Evolutionary conservation across 2,797 vertebrate species (phyloP).

Genomic region (Galago senegalensis): DNA sequence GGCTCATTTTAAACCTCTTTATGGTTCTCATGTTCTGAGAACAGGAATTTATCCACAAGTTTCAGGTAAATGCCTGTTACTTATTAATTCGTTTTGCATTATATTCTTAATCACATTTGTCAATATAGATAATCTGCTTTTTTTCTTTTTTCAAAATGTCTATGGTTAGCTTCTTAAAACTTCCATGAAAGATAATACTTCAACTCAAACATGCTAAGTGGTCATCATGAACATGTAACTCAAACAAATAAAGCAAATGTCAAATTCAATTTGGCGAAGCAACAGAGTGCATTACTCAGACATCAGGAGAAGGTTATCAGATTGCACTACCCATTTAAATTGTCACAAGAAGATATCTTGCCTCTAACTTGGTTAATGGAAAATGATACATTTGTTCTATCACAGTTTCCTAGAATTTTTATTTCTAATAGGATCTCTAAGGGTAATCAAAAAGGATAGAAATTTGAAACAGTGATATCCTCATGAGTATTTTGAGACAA

Average conservation of each 20-base stretch:
- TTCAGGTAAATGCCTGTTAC: not conserved
- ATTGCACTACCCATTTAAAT: not conserved
- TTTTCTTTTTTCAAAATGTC: constrained; percentile 30
- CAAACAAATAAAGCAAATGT: constrained; percentile 29
- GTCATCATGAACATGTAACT: not conserved
- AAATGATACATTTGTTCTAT: not conserved
- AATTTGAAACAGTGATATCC: not conserved
- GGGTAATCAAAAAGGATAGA: not conserved
- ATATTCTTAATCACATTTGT: constrained; percentile 19
- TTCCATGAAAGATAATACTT: constrained; percentile 39
- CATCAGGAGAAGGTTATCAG: not conserved
- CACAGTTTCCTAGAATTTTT: not conserved
- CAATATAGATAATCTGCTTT: not conserved
- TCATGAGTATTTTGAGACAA: not conserved
- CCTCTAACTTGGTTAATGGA: not conserved
- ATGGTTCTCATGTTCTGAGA: not conserved
- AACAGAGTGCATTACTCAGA: not conserved
- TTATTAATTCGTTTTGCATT: constrained; percentile 1
- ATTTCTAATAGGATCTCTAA: not conserved
- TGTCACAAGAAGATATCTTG: not conserved
- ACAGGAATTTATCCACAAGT: not conserved
- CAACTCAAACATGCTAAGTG: not conserved
- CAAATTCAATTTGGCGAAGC: constrained; percentile 22
- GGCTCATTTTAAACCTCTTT: constrained; percentile 31
- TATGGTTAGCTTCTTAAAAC: not conserved